Percentiles rank a stretch among this genome's conserved stretches.
Conservation (phyloP, 1,140 invertebrate genomes). For the Stenopsyche tienmushanensis region DNA sequence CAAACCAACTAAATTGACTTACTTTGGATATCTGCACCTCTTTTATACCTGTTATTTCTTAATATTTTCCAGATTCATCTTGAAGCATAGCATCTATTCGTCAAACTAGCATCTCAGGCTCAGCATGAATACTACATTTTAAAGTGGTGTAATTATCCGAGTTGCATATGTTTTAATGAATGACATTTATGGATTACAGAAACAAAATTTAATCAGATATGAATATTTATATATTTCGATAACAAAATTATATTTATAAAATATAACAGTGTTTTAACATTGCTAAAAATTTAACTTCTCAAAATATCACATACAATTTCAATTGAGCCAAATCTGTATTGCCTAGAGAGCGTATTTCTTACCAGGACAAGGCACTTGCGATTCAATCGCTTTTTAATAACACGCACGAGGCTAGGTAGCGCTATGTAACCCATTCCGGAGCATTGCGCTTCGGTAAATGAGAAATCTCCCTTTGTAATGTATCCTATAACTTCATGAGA, state of each 20-base stretch:
- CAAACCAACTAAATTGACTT: too few species aligned
- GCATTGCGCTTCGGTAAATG: conserved; percentile 63
- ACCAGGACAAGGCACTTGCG: conserved; percentile 45
- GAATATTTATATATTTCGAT: too few species aligned
- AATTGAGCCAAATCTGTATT: conserved; percentile 50
- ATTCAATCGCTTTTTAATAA: conserved; percentile 47
- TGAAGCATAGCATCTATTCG: too few species aligned
- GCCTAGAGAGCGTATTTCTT: conserved; percentile 52
- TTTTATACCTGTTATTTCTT: too few species aligned
- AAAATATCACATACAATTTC: conserved; percentile 41
- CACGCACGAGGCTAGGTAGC: conserved; percentile 55
- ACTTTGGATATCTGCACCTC: too few species aligned
- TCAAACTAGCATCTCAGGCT: too few species aligned
- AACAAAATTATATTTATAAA: not conserved
- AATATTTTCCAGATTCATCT: too few species aligned
- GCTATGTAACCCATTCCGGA: conserved; percentile 70
- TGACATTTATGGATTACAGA: too few species aligned
- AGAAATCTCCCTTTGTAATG: conserved; percentile 68
- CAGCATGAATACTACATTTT: too few species aligned
- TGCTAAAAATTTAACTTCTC: not conserved
- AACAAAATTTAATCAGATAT: not conserved
- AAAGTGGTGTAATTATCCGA: too few species aligned
- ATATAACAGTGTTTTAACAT: not conserved
- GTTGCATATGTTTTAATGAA: too few species aligned
- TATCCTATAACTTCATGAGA: conserved; percentile 73